phyloP scores from a whole-genome alignment of 2,888 invertebrate species.

The Isoperla grammatica region DNA sequence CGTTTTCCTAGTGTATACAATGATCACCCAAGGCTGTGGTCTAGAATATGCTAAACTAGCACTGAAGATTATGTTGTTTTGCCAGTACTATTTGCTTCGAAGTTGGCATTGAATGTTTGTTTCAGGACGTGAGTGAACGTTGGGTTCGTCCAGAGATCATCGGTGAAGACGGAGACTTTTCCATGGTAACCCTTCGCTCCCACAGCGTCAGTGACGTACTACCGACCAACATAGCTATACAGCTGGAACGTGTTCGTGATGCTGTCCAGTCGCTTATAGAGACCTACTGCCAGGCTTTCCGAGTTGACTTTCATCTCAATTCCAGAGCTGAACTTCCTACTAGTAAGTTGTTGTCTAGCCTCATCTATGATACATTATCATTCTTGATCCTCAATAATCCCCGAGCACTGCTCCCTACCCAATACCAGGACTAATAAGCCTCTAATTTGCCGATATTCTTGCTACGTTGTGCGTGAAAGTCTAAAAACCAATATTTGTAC shows the following conservation, averaged over 20 bases:
- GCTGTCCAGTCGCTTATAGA: slow-evolving; percentile 78
- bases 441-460: no score
- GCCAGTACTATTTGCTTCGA: no score
- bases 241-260: slow-evolving; percentile 67
- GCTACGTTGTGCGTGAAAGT: no score
- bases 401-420: no score
- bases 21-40: no score
- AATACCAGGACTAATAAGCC: no score
- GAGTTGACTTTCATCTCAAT: slow-evolving; percentile 72
- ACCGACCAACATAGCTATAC: slow-evolving; percentile 52
- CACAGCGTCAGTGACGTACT: slow-evolving; percentile 22
- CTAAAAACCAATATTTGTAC: not conserved
- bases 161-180: slow-evolving; percentile 63
- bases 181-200: slow-evolving; percentile 57
- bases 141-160: slow-evolving; percentile 54
- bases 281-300: slow-evolving; percentile 78
- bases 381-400: no score
- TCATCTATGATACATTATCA: no score
- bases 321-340: slow-evolving; percentile 53
- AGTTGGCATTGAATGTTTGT: no score
- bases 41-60: no score
- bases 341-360: slow-evolving; percentile 40
- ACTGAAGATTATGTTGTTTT: no score
- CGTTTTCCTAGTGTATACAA: no score
- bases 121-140: not conserved